These are phyloP conservation scores for Megathymus violae DNA, from an alignment of 1,140 invertebrate genomes.

Conservation along the genomic window DNA sequence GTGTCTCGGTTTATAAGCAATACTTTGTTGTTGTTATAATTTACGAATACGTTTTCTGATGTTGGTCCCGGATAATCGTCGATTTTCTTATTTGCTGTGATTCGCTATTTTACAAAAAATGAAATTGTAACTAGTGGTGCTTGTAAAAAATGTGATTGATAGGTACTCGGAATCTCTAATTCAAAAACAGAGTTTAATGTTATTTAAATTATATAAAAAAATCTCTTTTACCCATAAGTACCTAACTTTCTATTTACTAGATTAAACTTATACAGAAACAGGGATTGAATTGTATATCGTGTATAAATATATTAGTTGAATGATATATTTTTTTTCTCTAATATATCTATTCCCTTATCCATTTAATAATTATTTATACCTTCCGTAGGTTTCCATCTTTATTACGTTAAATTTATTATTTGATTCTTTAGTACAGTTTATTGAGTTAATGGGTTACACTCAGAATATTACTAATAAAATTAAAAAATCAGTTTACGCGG, in stretches of 20 bases:
- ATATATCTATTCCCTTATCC: neutral
- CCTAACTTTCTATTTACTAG: conserved; percentile 36
- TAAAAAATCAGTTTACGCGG: too few species aligned
- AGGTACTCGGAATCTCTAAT: conserved; percentile 17
- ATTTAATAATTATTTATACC: too few species aligned
- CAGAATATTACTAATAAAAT: too few species aligned
- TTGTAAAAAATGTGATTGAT: conserved; percentile 34
- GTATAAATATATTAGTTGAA: conserved; percentile 50
- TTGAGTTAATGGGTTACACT: too few species aligned
- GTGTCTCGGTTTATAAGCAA: too few species aligned
- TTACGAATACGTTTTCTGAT: too few species aligned
- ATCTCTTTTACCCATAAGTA: conserved; percentile 35
- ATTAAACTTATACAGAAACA: conserved; percentile 60
- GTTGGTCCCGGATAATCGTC: neutral
- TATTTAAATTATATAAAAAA: conserved; percentile 31
- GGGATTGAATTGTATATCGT: conserved; percentile 60
- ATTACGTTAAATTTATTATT: too few species aligned
- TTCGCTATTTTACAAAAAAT: neutral
- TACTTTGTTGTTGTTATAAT: too few species aligned
- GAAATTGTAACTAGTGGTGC: conserved; percentile 20
- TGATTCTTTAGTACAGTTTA: too few species aligned
- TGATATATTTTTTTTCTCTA: conserved; percentile 43
- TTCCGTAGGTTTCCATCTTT: too few species aligned
- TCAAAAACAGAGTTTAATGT: conserved; percentile 22
- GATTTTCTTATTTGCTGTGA: neutral